phyloP scores from a whole-genome alignment of 2,797 vertebrate genomes.

The Gymnoscopelus braueri region DNA sequence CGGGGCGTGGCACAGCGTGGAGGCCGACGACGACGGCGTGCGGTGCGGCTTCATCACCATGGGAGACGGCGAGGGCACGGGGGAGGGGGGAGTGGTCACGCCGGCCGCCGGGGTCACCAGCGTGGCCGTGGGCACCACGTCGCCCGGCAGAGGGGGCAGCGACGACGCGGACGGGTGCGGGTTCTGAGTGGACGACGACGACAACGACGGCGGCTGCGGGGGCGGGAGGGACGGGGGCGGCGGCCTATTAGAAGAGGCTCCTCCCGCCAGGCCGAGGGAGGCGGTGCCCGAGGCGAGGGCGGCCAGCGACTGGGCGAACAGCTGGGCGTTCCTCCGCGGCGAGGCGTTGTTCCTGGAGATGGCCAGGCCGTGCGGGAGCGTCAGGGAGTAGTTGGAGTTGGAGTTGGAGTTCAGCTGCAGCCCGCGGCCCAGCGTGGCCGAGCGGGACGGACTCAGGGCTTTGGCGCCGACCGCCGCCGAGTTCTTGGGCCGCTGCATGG shows the following conservation, averaged over 20 bases:
- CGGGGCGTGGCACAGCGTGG: slow-evolving; percentile 72
- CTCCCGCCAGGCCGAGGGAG: slow-evolving; percentile 64
- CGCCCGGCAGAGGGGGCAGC: slow-evolving; percentile 58
- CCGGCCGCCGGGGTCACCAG: slow-evolving; percentile 74
- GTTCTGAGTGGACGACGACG: slow-evolving; percentile 61
- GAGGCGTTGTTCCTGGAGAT: slow-evolving; percentile 74
- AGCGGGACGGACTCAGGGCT: slow-evolving; percentile 62
- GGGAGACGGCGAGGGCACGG: slow-evolving; percentile 62
- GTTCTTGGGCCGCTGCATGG: slow-evolving; percentile 64
- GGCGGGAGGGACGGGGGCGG: slow-evolving; percentile 73
- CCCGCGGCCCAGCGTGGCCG: slow-evolving; percentile 67
- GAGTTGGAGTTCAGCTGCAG: slow-evolving; percentile 63
- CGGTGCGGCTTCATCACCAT: slow-evolving; percentile 77
- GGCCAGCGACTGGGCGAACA: slow-evolving; percentile 79
- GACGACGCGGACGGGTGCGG: slow-evolving; percentile 59
- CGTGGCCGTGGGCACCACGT: slow-evolving; percentile 76
- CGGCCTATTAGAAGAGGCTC: slow-evolving; percentile 64
- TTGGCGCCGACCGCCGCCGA: slow-evolving; percentile 27
- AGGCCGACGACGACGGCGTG: slow-evolving; percentile 19
- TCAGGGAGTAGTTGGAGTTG: slow-evolving; percentile 72
- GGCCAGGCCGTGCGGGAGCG: slow-evolving; percentile 79
- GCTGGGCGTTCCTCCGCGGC: slow-evolving; percentile 70
- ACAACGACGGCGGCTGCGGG: slow-evolving; percentile 73
- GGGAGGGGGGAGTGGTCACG: slow-evolving; percentile 71
- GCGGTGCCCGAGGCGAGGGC: slow-evolving; percentile 73